Conservation (phyloP, 2,888 invertebrate species). For the Dryocosmus kuriphilus region DNA sequence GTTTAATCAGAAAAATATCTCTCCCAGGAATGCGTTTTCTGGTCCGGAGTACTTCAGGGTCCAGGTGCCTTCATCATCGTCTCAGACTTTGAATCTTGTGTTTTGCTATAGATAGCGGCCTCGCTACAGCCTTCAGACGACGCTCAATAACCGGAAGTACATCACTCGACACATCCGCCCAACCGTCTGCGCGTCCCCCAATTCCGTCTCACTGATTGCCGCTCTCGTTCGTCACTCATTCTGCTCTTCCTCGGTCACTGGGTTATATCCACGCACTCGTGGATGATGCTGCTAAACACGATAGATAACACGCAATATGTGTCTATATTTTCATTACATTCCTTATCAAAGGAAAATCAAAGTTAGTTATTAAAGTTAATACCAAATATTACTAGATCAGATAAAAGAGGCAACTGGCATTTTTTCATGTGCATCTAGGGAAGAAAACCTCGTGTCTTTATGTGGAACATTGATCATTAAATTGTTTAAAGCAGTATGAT, state of each 20-base stretch:
- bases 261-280: conserved; percentile 41
- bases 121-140: conserved; percentile 67
- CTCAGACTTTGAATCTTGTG: conserved; percentile 57
- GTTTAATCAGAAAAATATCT: conserved; percentile 56
- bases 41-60: conserved; percentile 48
- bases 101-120: conserved; percentile 73
- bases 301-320: conserved; percentile 33
- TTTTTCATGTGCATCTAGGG: no score
- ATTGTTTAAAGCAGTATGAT: not conserved
- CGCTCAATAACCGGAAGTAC: conserved; percentile 76
- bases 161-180: conserved; percentile 76
- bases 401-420: no score
- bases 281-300: conserved; percentile 24
- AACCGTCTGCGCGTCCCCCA: conserved; percentile 73
- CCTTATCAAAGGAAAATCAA: not conserved
- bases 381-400: no score
- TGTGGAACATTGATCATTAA: not conserved
- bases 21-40: conserved; percentile 51
- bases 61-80: conserved; percentile 50
- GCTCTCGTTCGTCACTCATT: conserved; percentile 51
- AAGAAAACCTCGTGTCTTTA: not conserved
- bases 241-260: conserved; percentile 55
- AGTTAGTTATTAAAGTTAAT: not conserved
- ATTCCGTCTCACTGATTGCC: conserved; percentile 67
- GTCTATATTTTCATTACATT: conserved; percentile 39